phyloP scores from a whole-genome alignment of 2,888 invertebrate species.

The Melitaea athalia region DNA sequence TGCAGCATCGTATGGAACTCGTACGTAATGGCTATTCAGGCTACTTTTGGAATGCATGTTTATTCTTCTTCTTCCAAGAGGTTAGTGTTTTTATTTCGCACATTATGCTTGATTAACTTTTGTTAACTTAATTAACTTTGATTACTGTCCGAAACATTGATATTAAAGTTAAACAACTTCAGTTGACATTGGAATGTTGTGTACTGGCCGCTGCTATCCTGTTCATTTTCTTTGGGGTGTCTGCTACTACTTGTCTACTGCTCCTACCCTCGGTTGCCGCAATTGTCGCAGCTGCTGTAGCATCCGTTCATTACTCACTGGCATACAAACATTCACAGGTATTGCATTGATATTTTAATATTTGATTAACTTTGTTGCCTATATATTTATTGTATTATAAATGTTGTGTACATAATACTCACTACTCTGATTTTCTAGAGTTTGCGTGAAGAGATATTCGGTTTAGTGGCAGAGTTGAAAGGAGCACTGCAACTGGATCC shows the following conservation, averaged over 20 bases:
- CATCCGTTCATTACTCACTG: conserved; percentile 40
- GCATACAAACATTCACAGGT: conserved; percentile 46
- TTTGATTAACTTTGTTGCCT: not conserved
- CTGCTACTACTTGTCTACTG: conserved; percentile 42
- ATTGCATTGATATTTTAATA: not conserved
- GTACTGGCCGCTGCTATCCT: conserved; percentile 82
- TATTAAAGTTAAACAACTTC: conserved; percentile 10
- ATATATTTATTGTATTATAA: not conserved
- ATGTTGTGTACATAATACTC: too few species aligned
- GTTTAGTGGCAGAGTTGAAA: conserved; percentile 57
- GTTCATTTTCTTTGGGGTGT: conserved; percentile 86
- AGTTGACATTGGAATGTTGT: conserved; percentile 76
- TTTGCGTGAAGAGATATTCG: conserved; percentile 82
- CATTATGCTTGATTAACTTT: too few species aligned
- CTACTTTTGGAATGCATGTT: conserved; percentile 52
- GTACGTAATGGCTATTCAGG: conserved; percentile 47
- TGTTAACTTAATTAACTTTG: too few species aligned
- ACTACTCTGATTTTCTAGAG: conserved; percentile 41
- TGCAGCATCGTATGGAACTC: conserved; percentile 50
- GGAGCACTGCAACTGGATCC: conserved; percentile 44
- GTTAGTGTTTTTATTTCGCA: conserved; percentile 39
- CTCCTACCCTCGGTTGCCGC: conserved; percentile 47
- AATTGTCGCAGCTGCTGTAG: conserved; percentile 40
- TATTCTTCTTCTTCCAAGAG: conserved; percentile 63
- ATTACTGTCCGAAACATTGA: too few species aligned